Evolutionary conservation across 2,797 vertebrate species (phyloP), one percentile per base, ranked within the genome.

Genomic region (Cirrhinus molitorella): DNA sequence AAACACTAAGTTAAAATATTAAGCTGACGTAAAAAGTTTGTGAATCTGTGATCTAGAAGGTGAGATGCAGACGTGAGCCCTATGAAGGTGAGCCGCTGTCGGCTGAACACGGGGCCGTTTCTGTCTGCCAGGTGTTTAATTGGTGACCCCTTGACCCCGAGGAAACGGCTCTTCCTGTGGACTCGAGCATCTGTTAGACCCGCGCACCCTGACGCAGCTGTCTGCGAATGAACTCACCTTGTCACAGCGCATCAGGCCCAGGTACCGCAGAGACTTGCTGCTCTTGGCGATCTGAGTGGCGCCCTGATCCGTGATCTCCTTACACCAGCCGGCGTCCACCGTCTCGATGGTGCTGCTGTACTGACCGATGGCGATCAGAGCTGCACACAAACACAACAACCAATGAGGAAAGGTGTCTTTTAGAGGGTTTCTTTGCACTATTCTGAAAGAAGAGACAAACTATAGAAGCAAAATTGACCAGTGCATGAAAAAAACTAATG

Each of bases 181-280:
- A 23, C 55, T 23, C 10, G 55, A 57, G 55, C 55, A 57, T 59
- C 66, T 66, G 63, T 28, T 28, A 7, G 25, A 61, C n/a, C n/a
- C 31, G 28, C 37, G 9, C 11, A 25, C 63, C 28, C 25, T 66
- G 63, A 25, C 34, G 63, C 65, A 67, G 65, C 43, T 65, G 79
- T 23, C 55, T 37, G 76, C 23, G 25, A 31, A 79, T 40, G 25
- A 49, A 25, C 92, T 96, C 96, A 99, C 98, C 97, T 99, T 98
- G 94, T 99, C 98, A 84, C 98, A 99, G 92, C 98, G 96, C 98
- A 99, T 99, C 90, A 99, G 94, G 31, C 98, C 98, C 93, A 99
- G 89, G 85, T 99, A 99, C 90, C 97, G 95, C 83, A 99, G 96
- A 71, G 98, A 99, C 89, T 97, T 99, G 96, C 98, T 99, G 95